Evolutionary conservation across 35 echinoderm and acorn worm species (phyloP), one percentile per base, ranked within the genome.

Genomic region (Heliocidaris erythrogramma): DNA sequence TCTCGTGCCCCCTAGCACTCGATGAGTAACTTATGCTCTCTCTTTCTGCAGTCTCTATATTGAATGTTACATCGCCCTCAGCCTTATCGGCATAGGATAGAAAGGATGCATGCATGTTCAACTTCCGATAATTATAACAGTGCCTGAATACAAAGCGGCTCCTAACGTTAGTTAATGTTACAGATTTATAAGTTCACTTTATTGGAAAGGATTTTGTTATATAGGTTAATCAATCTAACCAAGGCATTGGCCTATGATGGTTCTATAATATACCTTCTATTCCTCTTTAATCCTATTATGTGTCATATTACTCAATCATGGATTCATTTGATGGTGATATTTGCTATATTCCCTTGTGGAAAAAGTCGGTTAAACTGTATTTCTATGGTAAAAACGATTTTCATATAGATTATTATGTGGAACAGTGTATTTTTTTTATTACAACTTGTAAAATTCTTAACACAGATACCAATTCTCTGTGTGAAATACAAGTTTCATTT

Each of bases 1-100:
- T 78, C 65, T 24, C 21, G 17, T 78, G 65, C 65, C 65, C 65
- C 65, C 65, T 78, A 78, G 65, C 65, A 7, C 65, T 78, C 65
- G 65, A 78, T 78, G 65, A 78, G 65, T 78, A 78, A 78, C 21
- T 78, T 78, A n/a, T 78, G 65, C 65, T 78, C 65, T 18, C 65
- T n/a, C 65, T n/a, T n/a, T 52, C 49, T 13, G 2, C 49, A 52
- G 49, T 52, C 49, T 78, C 7, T 5, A 78, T 78, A 78, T 78
- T 78, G 27, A 78, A 78, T 78, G 21, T 78, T 78, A 78, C 65
- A 78, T 27, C n/a, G 65, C 65, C 65, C 21, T 78, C 21, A 78
- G 65, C 65, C 65, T 5, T 8, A 18, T n/a, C 10, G 52, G 10
- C 52, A 56, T 56, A 56, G 52, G 52, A 14, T 56, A 56, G 14